phyloP scores from a whole-genome alignment of 2,113 vertebrate species.

The Porphyrio hochstetteri region DNA sequence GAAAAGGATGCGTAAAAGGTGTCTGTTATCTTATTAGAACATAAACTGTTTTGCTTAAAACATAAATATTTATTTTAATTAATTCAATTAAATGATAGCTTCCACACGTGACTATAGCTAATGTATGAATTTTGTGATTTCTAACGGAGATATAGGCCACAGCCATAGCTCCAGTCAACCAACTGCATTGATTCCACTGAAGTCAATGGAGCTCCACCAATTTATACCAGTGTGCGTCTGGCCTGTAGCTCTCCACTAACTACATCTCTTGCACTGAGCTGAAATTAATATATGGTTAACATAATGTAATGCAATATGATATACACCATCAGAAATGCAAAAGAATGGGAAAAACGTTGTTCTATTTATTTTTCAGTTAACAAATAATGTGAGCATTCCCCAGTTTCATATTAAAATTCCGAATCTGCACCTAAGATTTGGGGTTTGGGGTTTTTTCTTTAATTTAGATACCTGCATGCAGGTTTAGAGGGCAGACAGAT shows the following conservation, averaged over 20 bases:
- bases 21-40: constrained; percentile 63
- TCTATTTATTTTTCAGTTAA: background rate
- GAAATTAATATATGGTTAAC: background rate
- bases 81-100: constrained; percentile 73
- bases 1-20: constrained; percentile 63
- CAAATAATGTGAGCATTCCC: background rate
- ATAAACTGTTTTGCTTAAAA: constrained; percentile 71
- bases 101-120: constrained; percentile 50
- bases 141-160: background rate
- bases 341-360: background rate
- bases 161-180: background rate
- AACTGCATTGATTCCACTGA: background rate
- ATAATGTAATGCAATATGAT: background rate
- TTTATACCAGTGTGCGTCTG: background rate
- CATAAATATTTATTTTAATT: constrained; percentile 74
- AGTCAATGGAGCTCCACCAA: background rate
- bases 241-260: background rate
- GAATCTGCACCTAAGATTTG: background rate
- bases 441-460: background rate
- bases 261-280: background rate
- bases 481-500: constrained; percentile 16
- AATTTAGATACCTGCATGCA: background rate
- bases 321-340: background rate
- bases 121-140: constrained; percentile 44
- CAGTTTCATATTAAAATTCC: background rate